Percentiles rank a stretch among this genome's conserved stretches.
Conservation (phyloP, 2,113 vertebrate genomes). For the Halcyon senegalensis region DNA sequence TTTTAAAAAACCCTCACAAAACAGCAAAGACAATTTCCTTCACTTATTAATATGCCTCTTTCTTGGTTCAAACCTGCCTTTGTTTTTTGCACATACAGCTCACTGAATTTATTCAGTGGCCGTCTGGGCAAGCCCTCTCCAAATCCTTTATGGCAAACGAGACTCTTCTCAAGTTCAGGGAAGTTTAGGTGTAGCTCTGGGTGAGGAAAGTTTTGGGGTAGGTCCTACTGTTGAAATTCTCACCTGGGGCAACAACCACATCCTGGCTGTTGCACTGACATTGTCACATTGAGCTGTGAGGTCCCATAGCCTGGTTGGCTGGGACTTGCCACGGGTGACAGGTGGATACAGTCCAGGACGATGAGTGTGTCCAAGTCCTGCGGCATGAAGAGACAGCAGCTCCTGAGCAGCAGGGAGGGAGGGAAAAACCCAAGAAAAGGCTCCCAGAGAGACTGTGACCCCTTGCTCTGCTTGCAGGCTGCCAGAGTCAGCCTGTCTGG, state of each 20-base stretch:
- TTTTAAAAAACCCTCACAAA: neutral
- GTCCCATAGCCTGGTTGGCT: neutral
- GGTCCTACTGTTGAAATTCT: neutral
- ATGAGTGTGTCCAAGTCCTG: neutral
- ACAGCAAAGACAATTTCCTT: neutral
- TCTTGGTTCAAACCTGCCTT: neutral
- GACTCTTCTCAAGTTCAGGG: neutral
- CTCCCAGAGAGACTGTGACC: accelerated
- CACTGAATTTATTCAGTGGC: neutral
- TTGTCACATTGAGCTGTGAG: neutral
- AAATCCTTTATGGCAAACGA: neutral
- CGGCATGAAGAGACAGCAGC: accelerated
- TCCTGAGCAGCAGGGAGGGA: neutral
- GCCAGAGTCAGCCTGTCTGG: neutral
- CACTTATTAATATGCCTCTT: neutral
- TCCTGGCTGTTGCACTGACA: neutral
- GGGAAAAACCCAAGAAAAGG: neutral
- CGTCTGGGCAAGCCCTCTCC: neutral
- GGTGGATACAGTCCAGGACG: accelerated
- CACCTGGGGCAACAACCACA: neutral
- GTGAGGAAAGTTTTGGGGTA: neutral
- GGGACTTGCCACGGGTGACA: accelerated
- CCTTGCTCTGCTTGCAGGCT: neutral
- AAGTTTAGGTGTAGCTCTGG: neutral
- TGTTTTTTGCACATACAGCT: neutral